Percentiles rank a stretch among this genome's conserved stretches.
Evolutionary conservation across 2,113 vertebrate species (phyloP).

Genomic region (Piprites chloris): DNA sequence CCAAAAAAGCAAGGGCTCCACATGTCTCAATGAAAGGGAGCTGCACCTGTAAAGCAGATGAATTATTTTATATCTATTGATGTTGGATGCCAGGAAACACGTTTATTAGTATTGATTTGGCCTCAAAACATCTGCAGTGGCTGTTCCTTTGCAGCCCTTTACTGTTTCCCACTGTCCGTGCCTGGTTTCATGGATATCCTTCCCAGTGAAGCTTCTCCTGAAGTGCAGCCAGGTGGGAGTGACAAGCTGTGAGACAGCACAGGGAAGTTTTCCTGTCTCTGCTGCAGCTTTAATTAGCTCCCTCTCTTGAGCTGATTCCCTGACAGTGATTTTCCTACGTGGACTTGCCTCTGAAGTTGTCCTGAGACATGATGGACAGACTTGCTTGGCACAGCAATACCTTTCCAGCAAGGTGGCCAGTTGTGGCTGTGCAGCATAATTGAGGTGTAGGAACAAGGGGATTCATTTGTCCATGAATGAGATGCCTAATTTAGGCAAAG

Average conservation of each 20-base stretch:
- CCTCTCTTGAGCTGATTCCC: neutral
- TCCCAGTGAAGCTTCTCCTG: neutral
- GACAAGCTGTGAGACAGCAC: neutral
- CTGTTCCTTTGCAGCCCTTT: neutral
- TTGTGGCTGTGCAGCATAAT: neutral
- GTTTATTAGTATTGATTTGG: neutral
- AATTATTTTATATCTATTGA: neutral
- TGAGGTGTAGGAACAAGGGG: neutral
- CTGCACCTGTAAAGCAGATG: neutral
- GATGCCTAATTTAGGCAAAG: neutral
- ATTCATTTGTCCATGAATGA: accelerated
- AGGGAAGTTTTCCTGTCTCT: neutral
- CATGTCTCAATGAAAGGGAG: neutral
- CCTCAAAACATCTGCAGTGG: neutral
- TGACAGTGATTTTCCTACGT: neutral
- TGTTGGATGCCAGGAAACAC: neutral
- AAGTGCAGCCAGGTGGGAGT: neutral
- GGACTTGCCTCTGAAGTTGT: neutral
- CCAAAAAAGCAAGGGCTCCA: neutral
- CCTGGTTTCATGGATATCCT: neutral
- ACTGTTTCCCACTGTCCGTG: accelerated
- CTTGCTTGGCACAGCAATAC: neutral
- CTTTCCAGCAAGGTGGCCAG: neutral
- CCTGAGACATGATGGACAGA: neutral
- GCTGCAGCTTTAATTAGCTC: neutral